Base-by-base conservation (phyloP, 2,888 invertebrate species). In the Pristionchus maxplancki region DNA sequence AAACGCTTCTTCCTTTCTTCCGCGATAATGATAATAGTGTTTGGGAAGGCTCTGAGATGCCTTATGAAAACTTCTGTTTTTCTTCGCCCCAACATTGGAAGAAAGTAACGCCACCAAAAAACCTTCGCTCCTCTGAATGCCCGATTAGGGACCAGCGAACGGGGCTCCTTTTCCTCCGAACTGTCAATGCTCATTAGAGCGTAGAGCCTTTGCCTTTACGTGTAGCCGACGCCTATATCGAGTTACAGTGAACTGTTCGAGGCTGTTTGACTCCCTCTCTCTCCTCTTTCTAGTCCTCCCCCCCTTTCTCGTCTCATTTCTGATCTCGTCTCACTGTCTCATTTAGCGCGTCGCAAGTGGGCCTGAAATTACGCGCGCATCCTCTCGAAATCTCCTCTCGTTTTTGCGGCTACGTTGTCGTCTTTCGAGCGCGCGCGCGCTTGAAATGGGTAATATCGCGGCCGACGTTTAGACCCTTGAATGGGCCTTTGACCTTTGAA, bases 391-490 rank as follows among this genome's bases (percentile, higher is more conserved):
- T 71, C 71, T 71, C 71, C 5, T 37, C 37, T 11, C 40, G 8
- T 71, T 37, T n/a, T 20, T n/a, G 37, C 37, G 34, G 20, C 37
- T 71, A 37, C 40, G 37, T 24, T 37, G 31, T 34, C 15, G 15
- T 31, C 31, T 64, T 64, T 28, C 31, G 31, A 31, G 34, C 2
- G 31, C 64, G 34, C 2, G 67, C 34, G 71, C 58, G 24, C 58
- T 58, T 24, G 58, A 58, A 37, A 71, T 1, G 71, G 71, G 37
- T 71, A 71, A 71, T 71, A 71, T 71, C 71, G 71, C 28, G 62
- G 62, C 62, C 71, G 31, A 24, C 71, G 37, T 37, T 71, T 71
- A 71, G 37, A 15, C 17, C 71, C 71, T 71, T 71, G 28, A 34
- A 34, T 71, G 15, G 71, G 37, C 34, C 71, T 8, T 15, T 71